Evolutionary conservation across 2,888 invertebrate species (phyloP).

Genomic region (Blastobasis lacticolella): DNA sequence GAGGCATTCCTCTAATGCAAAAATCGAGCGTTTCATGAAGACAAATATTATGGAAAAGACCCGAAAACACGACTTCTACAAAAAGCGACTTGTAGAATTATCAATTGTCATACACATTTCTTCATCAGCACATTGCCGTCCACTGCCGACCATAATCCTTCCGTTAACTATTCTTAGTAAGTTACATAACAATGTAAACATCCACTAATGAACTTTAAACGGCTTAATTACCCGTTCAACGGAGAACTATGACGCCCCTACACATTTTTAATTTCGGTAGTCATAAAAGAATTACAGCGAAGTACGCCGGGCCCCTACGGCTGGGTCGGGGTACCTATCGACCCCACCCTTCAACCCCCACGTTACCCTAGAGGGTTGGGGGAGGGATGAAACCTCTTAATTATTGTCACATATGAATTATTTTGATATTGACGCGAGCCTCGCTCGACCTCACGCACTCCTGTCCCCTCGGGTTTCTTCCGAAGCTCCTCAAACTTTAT

Average conservation of each 20-base stretch:
- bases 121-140: too few species aligned
- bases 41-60: too few species aligned
- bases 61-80: too few species aligned
- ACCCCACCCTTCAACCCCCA: constrained; percentile 24
- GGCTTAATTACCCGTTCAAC: neutral
- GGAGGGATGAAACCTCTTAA: constrained; percentile 47
- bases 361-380: constrained; percentile 31
- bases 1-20: too few species aligned
- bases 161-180: too few species aligned
- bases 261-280: neutral
- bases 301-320: neutral
- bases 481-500: constrained; percentile 10
- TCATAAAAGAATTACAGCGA: too few species aligned
- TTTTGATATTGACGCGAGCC: constrained; percentile 58
- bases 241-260: neutral
- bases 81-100: too few species aligned
- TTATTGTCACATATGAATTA: constrained; percentile 70
- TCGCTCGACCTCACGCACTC: constrained; percentile 22
- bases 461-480: constrained; percentile 24
- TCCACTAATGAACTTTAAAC: too few species aligned
- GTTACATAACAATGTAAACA: too few species aligned
- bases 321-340: constrained; percentile 5
- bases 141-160: too few species aligned
- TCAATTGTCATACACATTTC: too few species aligned
- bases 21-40: too few species aligned